phyloP scores from a whole-genome alignment of 2,113 vertebrate genomes.

The Oreochromis tanganicae region DNA sequence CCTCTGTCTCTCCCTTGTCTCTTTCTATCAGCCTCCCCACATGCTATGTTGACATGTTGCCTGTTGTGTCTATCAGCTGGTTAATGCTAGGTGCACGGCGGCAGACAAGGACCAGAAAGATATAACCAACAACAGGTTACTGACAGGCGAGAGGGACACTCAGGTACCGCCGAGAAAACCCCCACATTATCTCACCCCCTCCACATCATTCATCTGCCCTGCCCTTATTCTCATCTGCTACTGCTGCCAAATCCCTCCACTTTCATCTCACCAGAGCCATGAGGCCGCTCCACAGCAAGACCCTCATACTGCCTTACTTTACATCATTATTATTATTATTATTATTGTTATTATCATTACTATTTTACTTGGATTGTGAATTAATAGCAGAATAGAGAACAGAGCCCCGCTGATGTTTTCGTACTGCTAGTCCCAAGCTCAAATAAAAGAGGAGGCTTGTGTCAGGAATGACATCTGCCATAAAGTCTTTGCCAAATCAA shows the following conservation, averaged over 20 bases:
- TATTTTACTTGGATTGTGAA: not conserved
- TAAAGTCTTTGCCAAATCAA: not conserved
- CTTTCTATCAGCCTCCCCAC: not conserved
- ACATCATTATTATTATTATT: not conserved
- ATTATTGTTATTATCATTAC: not conserved
- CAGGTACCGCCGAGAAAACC: conserved; percentile 83
- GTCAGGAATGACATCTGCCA: not conserved
- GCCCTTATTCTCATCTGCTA: conserved; percentile 38
- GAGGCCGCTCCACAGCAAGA: conserved; percentile 79
- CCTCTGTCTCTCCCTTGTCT: not conserved
- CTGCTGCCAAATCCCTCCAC: conserved; percentile 21
- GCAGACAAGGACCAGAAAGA: conserved; percentile 99
- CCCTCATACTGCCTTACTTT: not conserved
- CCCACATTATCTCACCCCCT: not conserved
- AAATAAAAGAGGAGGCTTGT: fast-evolving
- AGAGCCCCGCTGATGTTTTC: not conserved
- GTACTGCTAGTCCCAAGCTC: not conserved
- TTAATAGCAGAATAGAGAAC: not conserved
- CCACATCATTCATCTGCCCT: conserved; percentile 23
- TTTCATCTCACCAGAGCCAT: conserved; percentile 19
- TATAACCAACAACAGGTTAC: conserved; percentile 99
- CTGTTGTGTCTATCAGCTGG: conserved; percentile 86
- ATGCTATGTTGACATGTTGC: conserved; percentile 56
- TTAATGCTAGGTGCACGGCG: conserved; percentile 93
- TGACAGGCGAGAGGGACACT: conserved; percentile 97